Evolutionary conservation across 2,888 invertebrate genomes (phyloP).

Genomic region (Andricus quercusramuli): DNA sequence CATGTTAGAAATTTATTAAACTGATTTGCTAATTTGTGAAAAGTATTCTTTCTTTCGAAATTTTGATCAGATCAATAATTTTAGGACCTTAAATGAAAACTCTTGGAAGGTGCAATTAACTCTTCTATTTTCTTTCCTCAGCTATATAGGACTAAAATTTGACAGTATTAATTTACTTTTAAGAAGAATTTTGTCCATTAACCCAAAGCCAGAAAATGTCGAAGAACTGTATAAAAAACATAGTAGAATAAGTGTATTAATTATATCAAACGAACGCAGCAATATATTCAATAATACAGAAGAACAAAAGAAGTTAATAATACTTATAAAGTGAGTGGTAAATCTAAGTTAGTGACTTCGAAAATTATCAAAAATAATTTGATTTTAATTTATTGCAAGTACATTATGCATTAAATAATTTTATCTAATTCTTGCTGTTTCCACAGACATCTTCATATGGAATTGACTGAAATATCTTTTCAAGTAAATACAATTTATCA

Average conservation of each 20-base stretch:
- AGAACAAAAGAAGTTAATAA: neutral
- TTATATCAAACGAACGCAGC: neutral
- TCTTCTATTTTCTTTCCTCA: neutral
- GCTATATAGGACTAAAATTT: conserved; percentile 7
- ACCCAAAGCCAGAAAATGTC: neutral
- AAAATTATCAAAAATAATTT: no score
- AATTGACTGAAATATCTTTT: neutral
- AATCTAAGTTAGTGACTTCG: no score
- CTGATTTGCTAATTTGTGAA: neutral
- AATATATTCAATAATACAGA: neutral
- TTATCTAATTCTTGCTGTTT: neutral
- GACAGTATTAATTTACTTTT: conserved; percentile 13
- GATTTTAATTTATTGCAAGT: no score
- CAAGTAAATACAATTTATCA: neutral
- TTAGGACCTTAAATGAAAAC: neutral
- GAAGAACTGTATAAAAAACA: neutral
- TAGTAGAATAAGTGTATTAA: neutral
- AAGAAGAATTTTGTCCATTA: neutral
- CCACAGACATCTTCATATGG: conserved; percentile 1
- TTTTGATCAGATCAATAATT: neutral
- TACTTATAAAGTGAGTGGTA: neutral
- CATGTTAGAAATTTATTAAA: neutral
- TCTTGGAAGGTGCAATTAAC: neutral
- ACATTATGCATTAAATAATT: neutral
- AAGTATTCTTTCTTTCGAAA: neutral